Base-by-base conservation (phyloP, 2,113 vertebrate species). In the Onychostruthus taczanowskii region DNA sequence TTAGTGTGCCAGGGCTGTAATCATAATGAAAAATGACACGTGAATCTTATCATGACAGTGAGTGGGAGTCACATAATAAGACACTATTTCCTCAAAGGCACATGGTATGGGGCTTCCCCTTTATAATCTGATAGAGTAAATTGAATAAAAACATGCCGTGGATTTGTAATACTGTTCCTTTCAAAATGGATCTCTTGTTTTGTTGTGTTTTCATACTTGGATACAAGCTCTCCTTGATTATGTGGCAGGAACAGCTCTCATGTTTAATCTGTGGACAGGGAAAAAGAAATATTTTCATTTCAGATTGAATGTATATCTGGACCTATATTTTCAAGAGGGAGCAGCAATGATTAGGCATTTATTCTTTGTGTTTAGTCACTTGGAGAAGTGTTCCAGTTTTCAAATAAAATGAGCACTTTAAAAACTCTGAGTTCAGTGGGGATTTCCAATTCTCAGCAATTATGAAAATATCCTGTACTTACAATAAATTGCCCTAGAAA, bases 231-330 rank as follows among this genome's bases (percentile, higher is more conserved):
- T 66, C 13, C 31, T 68, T 87, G 69, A 72, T 92, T 86, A 76
- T 77, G 37, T 75, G 84, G 14, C 78, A 94, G 74, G 72, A 95
- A 82, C 23, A 73, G 16, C 30, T 84, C 66, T 87, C 16, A 28
- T n/a, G 26, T 81, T 87, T 87, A 76, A 91, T 87, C 33, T 72
- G 13, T 75, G 62, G 28, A 44, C 17, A 56, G 72, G 33, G 52
- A 84, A 81, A 94, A 89, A 39, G 4, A 92, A 86, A 44, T 91
- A 55, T 89, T 91, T 94, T 84, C 4, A 7, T 84, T 94, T 78
- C 52, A 75, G 41, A 76, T 35, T 85, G 13, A 56, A 53, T 13
- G 4, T 58, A 13, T 82, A 69, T 55, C 58, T 88, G 50, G 49
- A 85, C 28, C 33, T 93, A 13, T 75, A 52, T 75, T 92, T 95